Percentiles rank a stretch among this genome's conserved stretches.
Conservation (phyloP, 2,797 vertebrate species). For the Microcaecilia unicolor region DNA sequence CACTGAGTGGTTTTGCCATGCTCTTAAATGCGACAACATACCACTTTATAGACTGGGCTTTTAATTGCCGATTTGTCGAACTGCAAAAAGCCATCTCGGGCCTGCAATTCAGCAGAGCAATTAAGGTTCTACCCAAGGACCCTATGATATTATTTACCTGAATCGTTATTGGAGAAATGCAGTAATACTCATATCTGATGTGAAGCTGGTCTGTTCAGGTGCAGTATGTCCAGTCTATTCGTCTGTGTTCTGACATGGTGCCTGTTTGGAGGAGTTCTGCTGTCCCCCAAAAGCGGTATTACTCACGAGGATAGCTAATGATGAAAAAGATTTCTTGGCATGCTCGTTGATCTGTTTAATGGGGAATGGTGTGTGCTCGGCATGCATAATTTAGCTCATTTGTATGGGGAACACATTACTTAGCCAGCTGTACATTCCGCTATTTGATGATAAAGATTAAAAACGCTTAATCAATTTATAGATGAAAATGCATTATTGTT, state of each 20-base stretch:
- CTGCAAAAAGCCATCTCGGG: too few relatives aligned
- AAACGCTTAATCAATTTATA: slow-evolving; percentile 35
- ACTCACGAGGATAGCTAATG: slow-evolving; percentile 13
- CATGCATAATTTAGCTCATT: slow-evolving; percentile 30
- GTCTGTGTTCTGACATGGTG: not conserved
- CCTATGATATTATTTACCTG: not conserved
- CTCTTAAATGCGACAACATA: too few relatives aligned
- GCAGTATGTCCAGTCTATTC: not conserved
- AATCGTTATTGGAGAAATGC: not conserved
- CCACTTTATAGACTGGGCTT: too few relatives aligned
- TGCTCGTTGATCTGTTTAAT: slow-evolving; percentile 19
- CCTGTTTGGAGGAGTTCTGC: slow-evolving; percentile 6
- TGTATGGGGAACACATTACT: slow-evolving; percentile 23
- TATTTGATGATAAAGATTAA: slow-evolving; percentile 20
- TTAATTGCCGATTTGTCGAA: too few relatives aligned
- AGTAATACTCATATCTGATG: not conserved
- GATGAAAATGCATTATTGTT: slow-evolving; percentile 17
- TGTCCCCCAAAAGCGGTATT: slow-evolving; percentile 6
- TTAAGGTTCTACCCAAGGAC: too few relatives aligned
- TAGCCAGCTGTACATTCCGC: slow-evolving; percentile 18
- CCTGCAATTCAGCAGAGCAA: too few relatives aligned
- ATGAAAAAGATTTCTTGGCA: slow-evolving; percentile 34
- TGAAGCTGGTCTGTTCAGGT: not conserved
- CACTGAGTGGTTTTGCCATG: too few relatives aligned
- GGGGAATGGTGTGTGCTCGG: slow-evolving; percentile 8